These are phyloP conservation scores for Cacatua alba DNA, from an alignment of 2,113 vertebrate genomes.

Conservation along the genomic window DNA sequence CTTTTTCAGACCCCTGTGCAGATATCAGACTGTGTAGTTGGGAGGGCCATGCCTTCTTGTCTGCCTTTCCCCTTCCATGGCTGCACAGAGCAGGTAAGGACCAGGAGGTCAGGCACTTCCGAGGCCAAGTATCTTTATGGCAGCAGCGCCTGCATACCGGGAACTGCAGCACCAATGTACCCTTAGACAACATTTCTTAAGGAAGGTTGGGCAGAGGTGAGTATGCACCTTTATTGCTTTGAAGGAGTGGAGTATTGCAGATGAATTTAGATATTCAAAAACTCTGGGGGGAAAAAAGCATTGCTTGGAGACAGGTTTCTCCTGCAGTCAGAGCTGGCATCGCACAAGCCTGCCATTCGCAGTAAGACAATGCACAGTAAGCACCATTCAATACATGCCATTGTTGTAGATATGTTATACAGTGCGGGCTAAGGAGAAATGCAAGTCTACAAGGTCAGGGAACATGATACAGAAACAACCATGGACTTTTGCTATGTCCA, in stretches of 20 bases:
- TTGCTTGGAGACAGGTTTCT: neutral
- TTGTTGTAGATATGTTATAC: neutral
- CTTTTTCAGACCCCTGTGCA: neutral
- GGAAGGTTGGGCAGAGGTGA: neutral
- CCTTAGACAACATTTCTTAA: neutral
- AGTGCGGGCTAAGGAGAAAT: neutral
- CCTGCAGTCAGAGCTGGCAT: neutral
- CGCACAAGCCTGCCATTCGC: neutral
- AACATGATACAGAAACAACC: neutral
- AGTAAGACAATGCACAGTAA: neutral
- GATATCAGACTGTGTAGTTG: neutral
- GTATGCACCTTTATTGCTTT: neutral
- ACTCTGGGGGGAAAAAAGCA: neutral
- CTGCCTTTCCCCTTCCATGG: neutral
- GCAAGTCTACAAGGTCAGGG: neutral
- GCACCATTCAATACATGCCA: neutral
- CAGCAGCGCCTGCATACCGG: neutral
- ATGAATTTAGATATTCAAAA: neutral
- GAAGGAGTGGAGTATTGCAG: neutral
- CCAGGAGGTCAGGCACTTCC: neutral
- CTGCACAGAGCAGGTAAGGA: neutral
- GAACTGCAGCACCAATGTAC: neutral
- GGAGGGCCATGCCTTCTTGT: neutral
- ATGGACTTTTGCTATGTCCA: neutral
- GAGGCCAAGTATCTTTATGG: neutral